These are phyloP conservation scores for Microplitis manilae DNA, from an alignment of 2,888 invertebrate species.

Conservation along the genomic window DNA sequence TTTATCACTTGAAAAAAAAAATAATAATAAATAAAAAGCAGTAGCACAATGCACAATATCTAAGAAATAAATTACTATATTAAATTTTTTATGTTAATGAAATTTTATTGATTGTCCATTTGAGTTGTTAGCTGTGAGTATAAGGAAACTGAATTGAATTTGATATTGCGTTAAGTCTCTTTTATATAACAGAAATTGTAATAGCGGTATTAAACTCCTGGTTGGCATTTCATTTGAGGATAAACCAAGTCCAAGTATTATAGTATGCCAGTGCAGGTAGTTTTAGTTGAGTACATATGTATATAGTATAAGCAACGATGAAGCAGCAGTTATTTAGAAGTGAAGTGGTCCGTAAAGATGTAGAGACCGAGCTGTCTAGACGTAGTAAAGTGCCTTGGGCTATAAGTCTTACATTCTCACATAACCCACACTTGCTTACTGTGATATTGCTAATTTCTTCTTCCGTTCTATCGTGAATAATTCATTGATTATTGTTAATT, in stretches of 20 bases:
- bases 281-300: neutral
- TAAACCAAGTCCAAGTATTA: neutral
- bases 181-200: conserved; percentile 5
- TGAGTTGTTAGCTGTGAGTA: neutral
- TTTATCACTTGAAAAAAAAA: neutral
- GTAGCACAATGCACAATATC: neutral
- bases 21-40: neutral
- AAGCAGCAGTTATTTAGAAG: conserved; percentile 52
- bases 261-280: neutral
- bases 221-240: conserved; percentile 15
- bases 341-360: conserved; percentile 54
- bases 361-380: conserved; percentile 52
- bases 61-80: neutral
- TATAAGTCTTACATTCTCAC: conserved; percentile 37
- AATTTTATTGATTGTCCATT: neutral
- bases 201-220: conserved; percentile 24
- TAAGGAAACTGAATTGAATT: neutral
- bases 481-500: conserved; percentile 1
- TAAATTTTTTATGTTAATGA: neutral
- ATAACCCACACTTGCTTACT: conserved; percentile 44
- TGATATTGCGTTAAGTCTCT: neutral
- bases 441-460: neutral
- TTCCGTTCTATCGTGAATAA: conserved; percentile 3
- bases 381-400: conserved; percentile 51
- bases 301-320: conserved; percentile 22